phyloP scores from a whole-genome alignment of 1,140 invertebrate species.

The Gonioctena quinquepunctata region DNA sequence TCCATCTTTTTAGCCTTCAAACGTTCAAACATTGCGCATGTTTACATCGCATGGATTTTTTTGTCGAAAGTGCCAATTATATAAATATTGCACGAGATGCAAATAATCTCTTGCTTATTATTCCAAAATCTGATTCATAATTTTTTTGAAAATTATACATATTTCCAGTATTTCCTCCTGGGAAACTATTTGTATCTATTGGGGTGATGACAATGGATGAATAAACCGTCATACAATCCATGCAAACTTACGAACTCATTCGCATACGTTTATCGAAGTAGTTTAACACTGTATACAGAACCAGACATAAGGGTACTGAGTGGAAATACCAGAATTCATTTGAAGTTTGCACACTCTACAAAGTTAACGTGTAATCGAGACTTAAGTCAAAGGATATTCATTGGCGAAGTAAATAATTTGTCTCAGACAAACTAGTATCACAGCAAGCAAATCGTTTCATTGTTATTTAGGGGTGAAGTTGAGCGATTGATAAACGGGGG shows the following conservation, averaged over 20 bases:
- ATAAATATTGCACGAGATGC: no score
- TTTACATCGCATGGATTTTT: no score
- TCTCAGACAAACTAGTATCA: background rate
- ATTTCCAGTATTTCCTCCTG: no score
- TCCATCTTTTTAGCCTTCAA: no score
- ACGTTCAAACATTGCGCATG: no score
- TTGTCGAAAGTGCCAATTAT: no score
- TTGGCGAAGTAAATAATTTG: conserved; percentile 10
- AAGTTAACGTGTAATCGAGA: conserved; percentile 1
- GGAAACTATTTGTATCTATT: no score
- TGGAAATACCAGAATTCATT: conserved; percentile 8
- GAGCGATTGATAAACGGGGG: no score
- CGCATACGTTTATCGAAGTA: background rate
- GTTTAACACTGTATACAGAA: background rate
- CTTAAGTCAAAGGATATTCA: background rate
- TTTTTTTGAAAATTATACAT: no score
- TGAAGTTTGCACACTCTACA: conserved; percentile 4
- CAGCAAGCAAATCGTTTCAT: conserved; percentile 5
- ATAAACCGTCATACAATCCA: background rate
- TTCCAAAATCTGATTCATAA: no score
- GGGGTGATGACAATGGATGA: no score
- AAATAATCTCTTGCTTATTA: no score
- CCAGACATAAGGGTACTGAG: background rate
- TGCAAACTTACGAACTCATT: background rate
- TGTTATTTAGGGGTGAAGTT: background rate